These are phyloP conservation scores for Carpatolechia fugitivella DNA, from an alignment of 2,888 invertebrate species.

Conservation along the genomic window DNA sequence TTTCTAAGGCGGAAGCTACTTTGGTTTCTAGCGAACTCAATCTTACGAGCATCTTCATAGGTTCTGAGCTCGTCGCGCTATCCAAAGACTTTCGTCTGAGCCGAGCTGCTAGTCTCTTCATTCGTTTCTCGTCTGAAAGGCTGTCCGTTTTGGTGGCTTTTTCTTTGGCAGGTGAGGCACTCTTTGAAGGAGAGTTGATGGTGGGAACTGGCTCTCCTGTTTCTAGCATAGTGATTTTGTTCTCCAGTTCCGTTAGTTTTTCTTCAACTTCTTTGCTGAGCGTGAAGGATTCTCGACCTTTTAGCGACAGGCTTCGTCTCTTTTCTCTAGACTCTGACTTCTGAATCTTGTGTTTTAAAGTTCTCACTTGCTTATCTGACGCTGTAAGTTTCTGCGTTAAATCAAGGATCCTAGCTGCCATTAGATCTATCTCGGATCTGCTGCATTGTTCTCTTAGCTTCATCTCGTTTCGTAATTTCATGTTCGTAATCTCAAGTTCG, in stretches of 20 bases:
- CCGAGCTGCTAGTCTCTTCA: constrained; percentile 76
- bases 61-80: constrained; percentile 87
- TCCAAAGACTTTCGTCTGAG: constrained; percentile 87
- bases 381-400: constrained; percentile 88
- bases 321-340: constrained; percentile 88
- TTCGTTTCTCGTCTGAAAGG: constrained; percentile 68
- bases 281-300: constrained; percentile 89
- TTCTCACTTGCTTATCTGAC: constrained; percentile 90
- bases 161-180: constrained; percentile 76
- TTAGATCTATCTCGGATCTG: constrained; percentile 86
- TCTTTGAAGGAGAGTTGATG: constrained; percentile 73
- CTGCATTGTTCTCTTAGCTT: constrained; percentile 82
- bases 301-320: constrained; percentile 88
- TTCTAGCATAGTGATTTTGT: constrained; percentile 85
- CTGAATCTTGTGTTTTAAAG: constrained; percentile 87
- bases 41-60: constrained; percentile 88
- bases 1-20: constrained; percentile 81
- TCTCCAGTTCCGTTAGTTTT: constrained; percentile 89
- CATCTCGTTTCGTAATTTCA: constrained; percentile 86
- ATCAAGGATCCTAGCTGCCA: constrained; percentile 91
- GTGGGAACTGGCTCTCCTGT: constrained; percentile 63
- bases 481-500: constrained; percentile 87
- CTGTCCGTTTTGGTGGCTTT: constrained; percentile 72
- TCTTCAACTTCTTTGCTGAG: constrained; percentile 91
- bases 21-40: constrained; percentile 88